These are phyloP conservation scores for Hyposoter didymator DNA, from an alignment of 2,888 invertebrate genomes.

Conservation along the genomic window DNA sequence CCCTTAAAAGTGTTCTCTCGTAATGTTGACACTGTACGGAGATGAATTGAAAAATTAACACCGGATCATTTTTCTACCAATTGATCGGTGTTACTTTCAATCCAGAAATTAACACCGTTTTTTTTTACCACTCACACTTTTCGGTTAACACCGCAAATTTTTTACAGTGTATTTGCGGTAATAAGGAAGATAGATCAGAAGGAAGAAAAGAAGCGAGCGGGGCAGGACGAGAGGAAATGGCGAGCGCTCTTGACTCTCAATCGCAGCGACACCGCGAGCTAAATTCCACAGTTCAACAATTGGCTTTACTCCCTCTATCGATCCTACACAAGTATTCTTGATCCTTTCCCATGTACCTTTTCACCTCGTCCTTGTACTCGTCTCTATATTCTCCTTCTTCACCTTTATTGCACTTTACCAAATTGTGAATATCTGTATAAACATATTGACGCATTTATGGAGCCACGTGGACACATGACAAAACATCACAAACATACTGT, in stretches of 20 bases:
- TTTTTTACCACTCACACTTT: no score
- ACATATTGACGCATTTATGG: conserved; percentile 2
- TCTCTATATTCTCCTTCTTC: conserved; percentile 86
- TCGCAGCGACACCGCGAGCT: conserved; percentile 65
- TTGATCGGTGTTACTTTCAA: no score
- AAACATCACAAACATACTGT: not conserved
- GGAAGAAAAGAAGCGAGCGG: conserved; percentile 3
- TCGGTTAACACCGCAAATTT: no score
- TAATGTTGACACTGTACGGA: no score
- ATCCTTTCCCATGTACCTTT: conserved; percentile 84
- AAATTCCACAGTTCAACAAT: conserved; percentile 70
- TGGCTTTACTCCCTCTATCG: conserved; percentile 63
- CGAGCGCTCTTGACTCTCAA: conserved; percentile 68
- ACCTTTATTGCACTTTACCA: conserved; percentile 85
- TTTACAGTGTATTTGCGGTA: conserved; percentile 51
- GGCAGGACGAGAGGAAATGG: conserved; percentile 1
- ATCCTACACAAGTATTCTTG: conserved; percentile 21
- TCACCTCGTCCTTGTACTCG: conserved; percentile 76
- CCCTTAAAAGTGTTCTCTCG: no score
- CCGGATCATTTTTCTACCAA: no score
- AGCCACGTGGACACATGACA: not conserved
- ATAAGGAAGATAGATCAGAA: conserved; percentile 45
- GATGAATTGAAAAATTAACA: no score
- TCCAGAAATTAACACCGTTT: no score
- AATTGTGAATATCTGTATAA: conserved; percentile 67